phyloP scores from a whole-genome alignment of 2,797 vertebrate genomes.

The Sphenopsis melanotis region DNA sequence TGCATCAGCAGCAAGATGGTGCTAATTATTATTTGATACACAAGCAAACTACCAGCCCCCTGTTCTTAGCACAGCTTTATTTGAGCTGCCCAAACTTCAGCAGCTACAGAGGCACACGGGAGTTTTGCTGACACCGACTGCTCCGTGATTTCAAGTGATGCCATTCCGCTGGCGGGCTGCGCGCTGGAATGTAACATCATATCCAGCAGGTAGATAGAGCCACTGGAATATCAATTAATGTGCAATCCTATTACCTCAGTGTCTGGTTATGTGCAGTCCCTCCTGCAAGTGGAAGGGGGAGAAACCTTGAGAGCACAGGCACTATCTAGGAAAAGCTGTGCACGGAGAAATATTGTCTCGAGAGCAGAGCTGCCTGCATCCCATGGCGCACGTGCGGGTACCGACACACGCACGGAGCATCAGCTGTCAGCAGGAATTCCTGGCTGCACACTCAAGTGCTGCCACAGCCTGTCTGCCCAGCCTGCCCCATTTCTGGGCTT shows the following conservation, averaged over 20 bases:
- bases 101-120: background rate
- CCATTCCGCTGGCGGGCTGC: background rate
- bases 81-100: background rate
- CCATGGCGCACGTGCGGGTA: rapidly evolving
- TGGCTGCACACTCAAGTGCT: background rate
- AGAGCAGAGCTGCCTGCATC: background rate
- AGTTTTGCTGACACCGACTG: background rate
- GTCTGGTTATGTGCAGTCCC: constrained; percentile 55
- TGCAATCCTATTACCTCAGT: constrained; percentile 61
- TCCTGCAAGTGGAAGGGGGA: background rate
- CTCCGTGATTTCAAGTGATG: background rate
- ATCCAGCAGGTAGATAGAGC: constrained; percentile 38
- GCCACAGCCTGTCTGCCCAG: background rate
- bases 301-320: background rate
- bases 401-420: background rate
- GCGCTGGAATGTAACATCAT: background rate
- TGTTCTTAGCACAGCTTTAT: background rate
- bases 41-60: background rate
- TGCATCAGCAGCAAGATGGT: background rate
- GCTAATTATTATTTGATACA: background rate
- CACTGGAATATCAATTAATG: constrained; percentile 58
- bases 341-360: background rate
- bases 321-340: constrained; percentile 10
- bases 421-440: constrained; percentile 39
- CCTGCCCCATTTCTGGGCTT: background rate